Base-by-base conservation (phyloP, 2,113 vertebrate species). In the Toxostoma redivivum region DNA sequence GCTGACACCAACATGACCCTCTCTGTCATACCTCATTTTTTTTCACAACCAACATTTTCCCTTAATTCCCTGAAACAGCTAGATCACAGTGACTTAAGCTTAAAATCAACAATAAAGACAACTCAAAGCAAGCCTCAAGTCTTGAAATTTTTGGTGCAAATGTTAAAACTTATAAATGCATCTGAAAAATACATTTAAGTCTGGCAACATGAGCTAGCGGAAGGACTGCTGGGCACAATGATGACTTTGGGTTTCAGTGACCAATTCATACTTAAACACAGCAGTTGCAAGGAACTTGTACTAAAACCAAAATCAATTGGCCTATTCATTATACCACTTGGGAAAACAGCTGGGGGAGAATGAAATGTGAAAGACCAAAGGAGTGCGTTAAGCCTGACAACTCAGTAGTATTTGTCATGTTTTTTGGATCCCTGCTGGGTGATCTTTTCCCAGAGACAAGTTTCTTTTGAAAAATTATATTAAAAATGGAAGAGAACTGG, bases 41-140 rank as follows among this genome's bases (percentile, higher is more conserved):
- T 78, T 89, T 69, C 33, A 23, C 62, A 85, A 18, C 31, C 23
- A 85, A 60, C 57, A 61, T 23, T 85, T 86, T 42, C 45, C 25
- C 40, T 92, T 89, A 81, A 94, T 95, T 92, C 77, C 33, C 38
- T 57, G 62, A 57, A 96, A 94, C 85, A 85, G 45, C 35, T 91
- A 70, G 27, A 73, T 79, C 66, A 62, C 84, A 62, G 27, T 50
- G 73, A 60, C 35, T 95, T 76, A 58, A 83, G 64, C 42, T 95
- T 72, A 51, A 90, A 88, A 62, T 48, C 79, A 84, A 72, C 38
- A 78, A 48, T 54, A 57, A 54, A 35, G 40, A 65, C 62, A 73
- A 62, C 21, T 69, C 42, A 57, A 90, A 92, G 30, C 20, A 82
- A 89, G 42, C 84, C 50, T 87, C 1, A 3, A 66, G 84, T 83